Conservation (phyloP, 1,140 invertebrate species). For the Drosophila sucinea region DNA sequence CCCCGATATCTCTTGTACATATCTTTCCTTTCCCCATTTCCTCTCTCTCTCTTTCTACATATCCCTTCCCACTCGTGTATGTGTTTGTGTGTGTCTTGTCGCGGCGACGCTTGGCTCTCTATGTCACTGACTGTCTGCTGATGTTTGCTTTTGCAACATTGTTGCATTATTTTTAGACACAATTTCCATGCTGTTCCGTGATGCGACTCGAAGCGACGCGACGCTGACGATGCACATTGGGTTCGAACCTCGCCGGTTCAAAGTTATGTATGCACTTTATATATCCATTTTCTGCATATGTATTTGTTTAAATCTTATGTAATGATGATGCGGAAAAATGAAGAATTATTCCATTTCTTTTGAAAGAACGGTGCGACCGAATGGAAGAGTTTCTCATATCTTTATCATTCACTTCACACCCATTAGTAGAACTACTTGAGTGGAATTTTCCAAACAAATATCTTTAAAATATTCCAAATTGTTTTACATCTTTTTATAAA, state of each 20-base stretch:
- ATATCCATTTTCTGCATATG: constrained; percentile 8
- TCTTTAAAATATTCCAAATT: too few species aligned
- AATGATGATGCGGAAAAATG: neutral
- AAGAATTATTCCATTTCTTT: neutral
- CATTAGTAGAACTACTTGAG: too few species aligned
- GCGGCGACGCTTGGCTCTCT: constrained; percentile 32
- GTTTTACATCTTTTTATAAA: too few species aligned
- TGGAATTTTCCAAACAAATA: too few species aligned
- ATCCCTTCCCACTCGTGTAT: constrained; percentile 2
- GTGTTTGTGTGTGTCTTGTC: constrained; percentile 1
- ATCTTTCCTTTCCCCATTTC: neutral
- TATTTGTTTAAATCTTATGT: constrained; percentile 14
- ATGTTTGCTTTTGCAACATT: constrained; percentile 78
- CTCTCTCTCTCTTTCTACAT: neutral
- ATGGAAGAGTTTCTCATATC: too few species aligned
- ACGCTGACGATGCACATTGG: constrained; percentile 58
- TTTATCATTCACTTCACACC: too few species aligned
- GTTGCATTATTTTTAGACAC: constrained; percentile 76
- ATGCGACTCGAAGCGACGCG: constrained; percentile 20
- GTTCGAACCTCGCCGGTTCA: constrained; percentile 1
- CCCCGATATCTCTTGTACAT: constrained; percentile 6
- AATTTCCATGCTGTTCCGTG: constrained; percentile 68
- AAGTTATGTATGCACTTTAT: constrained; percentile 22
- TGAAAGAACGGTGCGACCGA: too few species aligned
- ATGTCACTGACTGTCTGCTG: constrained; percentile 62